phyloP scores from a whole-genome alignment of 2,888 invertebrate species.

The Uloborus plumipes region DNA sequence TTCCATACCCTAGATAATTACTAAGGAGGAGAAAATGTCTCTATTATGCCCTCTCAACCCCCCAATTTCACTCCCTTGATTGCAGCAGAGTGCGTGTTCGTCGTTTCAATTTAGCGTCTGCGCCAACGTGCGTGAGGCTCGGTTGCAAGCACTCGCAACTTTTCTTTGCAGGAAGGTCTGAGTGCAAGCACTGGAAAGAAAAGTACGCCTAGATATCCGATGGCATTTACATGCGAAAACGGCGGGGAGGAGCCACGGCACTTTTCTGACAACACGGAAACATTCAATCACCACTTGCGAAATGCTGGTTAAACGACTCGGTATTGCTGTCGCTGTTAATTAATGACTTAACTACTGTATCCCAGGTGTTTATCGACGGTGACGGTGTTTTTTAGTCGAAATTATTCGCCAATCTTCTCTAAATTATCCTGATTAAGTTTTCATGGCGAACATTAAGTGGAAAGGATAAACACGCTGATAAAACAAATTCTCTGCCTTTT shows the following conservation, averaged over 20 bases:
- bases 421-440: too few species aligned
- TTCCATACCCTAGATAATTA: slow-evolving; percentile 30
- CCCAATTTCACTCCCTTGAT: slow-evolving; percentile 26
- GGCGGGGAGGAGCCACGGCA: slow-evolving; percentile 8
- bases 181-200: slow-evolving; percentile 1
- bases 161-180: neutral
- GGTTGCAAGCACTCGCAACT: neutral
- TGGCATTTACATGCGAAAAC: slow-evolving; percentile 5
- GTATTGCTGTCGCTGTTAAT: neutral
- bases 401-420: too few species aligned
- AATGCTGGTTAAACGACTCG: neutral
- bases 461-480: too few species aligned
- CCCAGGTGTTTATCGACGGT: too few species aligned
- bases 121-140: slow-evolving; percentile 15
- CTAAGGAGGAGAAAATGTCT: slow-evolving; percentile 41
- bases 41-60: slow-evolving; percentile 19
- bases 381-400: too few species aligned
- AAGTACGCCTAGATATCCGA: too few species aligned
- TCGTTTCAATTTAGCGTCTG: slow-evolving; percentile 7
- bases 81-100: slow-evolving; percentile 22
- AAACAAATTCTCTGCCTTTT: too few species aligned
- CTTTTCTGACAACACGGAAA: slow-evolving; percentile 6
- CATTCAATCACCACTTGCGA: slow-evolving; percentile 3
- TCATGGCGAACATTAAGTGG: too few species aligned
- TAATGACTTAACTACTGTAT: too few species aligned